Evolutionary conservation across 2,888 invertebrate genomes (phyloP).

Genomic region (Ophion costatus): DNA sequence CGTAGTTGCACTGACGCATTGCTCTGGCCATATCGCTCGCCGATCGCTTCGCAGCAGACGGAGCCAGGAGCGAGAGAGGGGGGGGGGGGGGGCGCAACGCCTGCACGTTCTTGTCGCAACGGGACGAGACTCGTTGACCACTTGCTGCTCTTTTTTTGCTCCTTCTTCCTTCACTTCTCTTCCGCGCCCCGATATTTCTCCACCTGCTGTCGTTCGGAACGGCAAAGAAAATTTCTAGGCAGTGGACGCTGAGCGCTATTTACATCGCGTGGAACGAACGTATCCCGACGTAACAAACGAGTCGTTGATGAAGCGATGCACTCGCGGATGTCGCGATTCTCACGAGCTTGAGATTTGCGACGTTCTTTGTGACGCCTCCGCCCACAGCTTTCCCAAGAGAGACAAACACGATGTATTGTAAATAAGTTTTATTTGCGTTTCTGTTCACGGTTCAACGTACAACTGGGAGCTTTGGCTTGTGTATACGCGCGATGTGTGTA

Average conservation of each 20-base stretch:
- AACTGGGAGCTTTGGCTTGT: conserved; percentile 35
- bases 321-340: no score
- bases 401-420: conserved; percentile 24
- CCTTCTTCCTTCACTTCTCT: neutral
- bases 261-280: conserved; percentile 5
- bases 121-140: conserved; percentile 58
- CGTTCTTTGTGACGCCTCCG: neutral
- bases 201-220: neutral
- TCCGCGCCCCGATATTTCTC: conserved; percentile 4
- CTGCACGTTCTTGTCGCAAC: conserved; percentile 53
- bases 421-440: conserved; percentile 46
- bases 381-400: neutral
- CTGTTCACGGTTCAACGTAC: conserved; percentile 55
- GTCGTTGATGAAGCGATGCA: no score
- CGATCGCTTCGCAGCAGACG: conserved; percentile 26
- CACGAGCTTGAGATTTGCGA: neutral
- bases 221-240: neutral
- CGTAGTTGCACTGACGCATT: conserved; percentile 55
- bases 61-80: no score
- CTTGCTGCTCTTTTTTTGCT: conserved; percentile 48
- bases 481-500: neutral
- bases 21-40: conserved; percentile 57
- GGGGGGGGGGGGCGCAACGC: conserved; percentile 1
- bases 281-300: no score
- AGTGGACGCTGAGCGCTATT: conserved; percentile 21